phyloP scores from a whole-genome alignment of 2,797 vertebrate species.

The Tiaroga cobitis region DNA sequence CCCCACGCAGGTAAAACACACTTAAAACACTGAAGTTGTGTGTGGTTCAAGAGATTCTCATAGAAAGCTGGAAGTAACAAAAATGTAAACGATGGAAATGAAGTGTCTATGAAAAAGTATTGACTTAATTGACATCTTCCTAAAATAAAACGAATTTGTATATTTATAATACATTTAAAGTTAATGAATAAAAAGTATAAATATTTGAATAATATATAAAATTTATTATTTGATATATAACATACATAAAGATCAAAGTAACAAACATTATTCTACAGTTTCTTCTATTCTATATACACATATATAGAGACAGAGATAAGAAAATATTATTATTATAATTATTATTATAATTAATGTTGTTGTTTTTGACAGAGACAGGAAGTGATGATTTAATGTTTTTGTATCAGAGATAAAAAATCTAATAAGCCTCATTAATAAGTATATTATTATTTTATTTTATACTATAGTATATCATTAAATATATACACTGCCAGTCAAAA shows the following conservation, averaged over 20 bases:
- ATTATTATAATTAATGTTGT: background rate
- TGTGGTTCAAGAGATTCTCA: background rate
- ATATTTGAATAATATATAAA: background rate
- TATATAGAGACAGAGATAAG: too few relatives aligned
- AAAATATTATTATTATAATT: background rate
- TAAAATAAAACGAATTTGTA: background rate
- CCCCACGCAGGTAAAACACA: slow-evolving; percentile 79
- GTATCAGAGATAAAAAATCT: background rate
- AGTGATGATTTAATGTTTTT: background rate
- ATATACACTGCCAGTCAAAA: background rate
- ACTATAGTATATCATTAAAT: background rate
- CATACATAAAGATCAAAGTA: too few relatives aligned
- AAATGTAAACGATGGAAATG: background rate
- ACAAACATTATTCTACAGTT: too few relatives aligned
- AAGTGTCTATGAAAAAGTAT: background rate
- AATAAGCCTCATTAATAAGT: background rate
- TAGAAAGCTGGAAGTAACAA: background rate
- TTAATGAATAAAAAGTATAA: background rate
- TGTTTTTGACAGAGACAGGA: background rate
- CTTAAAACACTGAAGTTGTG: background rate
- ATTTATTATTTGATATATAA: too few relatives aligned
- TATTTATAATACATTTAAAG: background rate
- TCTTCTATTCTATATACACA: too few relatives aligned
- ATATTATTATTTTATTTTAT: background rate
- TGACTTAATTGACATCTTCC: background rate